Base-by-base conservation (phyloP, 1,140 invertebrate species). In the Portunus trituberculatus region DNA sequence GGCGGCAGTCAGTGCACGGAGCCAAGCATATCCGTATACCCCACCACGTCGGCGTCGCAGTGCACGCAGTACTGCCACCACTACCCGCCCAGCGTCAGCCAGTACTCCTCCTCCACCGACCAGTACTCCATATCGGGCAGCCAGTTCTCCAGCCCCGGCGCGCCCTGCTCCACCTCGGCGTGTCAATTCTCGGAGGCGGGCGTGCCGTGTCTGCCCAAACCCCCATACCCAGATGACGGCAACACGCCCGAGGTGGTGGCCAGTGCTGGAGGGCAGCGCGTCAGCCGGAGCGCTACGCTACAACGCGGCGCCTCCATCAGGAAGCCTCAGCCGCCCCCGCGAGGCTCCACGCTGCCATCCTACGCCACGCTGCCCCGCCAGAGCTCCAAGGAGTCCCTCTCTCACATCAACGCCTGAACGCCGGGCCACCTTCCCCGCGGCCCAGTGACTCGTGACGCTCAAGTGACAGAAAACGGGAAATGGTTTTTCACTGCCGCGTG, bases 371-470 rank as follows among this genome's bases (percentile, higher is more conserved):
- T 96, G 29, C 96, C 96, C 32, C 83, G 96, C 86, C 96, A 96
- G 45, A 95, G 94, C 52, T 96, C 96, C 29, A 95, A 95, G 87
- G 96, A 96, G 31, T 96, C 96, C 7, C 94, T 91, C 67, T 93
- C 96, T 46, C 96, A 96, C 86, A 96, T 96, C 93, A 96, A 90
- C 29, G 96, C 96, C 46, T 96, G 93, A 95, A 84, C n/a, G 14
- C 32, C 52, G 25, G 28, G 46, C 12, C 46, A 29, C 83, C n/a
- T n/a, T 0, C 87, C 7, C 46, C 82, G 20, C 45, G 45, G 4
- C 12, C 39, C 32, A 67, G 39, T 39, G 31, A 45, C 32, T 89
- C 32, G 91, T 48, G 31, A 84, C 92, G 93, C 93, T 94, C 76
- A 94, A 94, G 86, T 95, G 87, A 95, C 67, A 89, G 92, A 91